A percentile compares a stretch with the other conserved stretches of the same genome.
phyloP scores from a whole-genome alignment of 2,797 vertebrate genomes.

The Artibeus lituratus region DNA sequence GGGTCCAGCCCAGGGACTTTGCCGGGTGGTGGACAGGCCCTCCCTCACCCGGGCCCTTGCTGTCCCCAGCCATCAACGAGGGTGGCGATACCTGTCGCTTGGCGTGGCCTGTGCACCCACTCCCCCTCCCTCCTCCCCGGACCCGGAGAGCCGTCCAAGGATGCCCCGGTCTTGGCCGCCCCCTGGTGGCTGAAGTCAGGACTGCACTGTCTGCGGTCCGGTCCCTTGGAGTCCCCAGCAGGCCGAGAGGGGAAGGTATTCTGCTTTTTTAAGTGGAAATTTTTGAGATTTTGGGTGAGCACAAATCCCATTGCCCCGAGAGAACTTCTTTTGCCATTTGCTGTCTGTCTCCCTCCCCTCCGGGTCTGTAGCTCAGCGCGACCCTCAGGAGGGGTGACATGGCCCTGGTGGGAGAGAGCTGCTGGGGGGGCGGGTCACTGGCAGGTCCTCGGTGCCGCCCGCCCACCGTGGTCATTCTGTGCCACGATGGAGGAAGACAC shows the following conservation, averaged over 20 bases:
- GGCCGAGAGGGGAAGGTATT: rapidly evolving
- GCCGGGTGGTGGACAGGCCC: rapidly evolving
- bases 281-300: neutral
- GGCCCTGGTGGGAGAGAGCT: neutral
- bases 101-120: rapidly evolving
- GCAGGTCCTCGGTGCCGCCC: rapidly evolving
- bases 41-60: neutral
- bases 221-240: rapidly evolving
- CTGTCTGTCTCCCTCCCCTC: neutral
- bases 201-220: rapidly evolving
- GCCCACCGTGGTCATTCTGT: rapidly evolving
- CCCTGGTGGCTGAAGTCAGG: neutral
- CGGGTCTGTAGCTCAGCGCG: neutral
- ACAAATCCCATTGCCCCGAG: neutral
- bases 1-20: rapidly evolving
- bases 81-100: neutral
- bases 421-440: neutral
- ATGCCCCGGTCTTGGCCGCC: neutral
- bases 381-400: neutral
- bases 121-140: too few species aligned
- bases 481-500: neutral
- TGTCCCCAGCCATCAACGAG: neutral
- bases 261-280: neutral
- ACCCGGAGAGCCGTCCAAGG: neutral
- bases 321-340: neutral